Percentiles rank a stretch among this genome's conserved stretches.
phyloP scores from a whole-genome alignment of 2,888 invertebrate species.

The Lasioglossum pauxillum region DNA sequence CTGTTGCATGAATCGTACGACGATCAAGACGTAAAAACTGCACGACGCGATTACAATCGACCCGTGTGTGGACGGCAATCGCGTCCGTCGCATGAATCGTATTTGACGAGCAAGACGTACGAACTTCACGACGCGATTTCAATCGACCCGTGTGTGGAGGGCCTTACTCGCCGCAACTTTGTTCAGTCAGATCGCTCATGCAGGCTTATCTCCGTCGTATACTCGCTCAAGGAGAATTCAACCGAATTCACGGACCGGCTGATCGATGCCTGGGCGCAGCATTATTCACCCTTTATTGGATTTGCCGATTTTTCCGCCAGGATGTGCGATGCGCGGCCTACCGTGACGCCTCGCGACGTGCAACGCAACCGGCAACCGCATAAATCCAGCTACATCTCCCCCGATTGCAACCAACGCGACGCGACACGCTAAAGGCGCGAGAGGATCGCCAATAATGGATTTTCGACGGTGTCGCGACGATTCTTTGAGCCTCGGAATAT shows the following conservation, averaged over 20 bases:
- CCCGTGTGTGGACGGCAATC: too few relatives aligned
- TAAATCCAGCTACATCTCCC: slow-evolving; percentile 67
- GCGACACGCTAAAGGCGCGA: slow-evolving; percentile 30
- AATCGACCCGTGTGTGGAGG: too few relatives aligned
- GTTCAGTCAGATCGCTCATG: neutral
- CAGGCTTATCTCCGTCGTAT: neutral
- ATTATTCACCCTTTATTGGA: slow-evolving; percentile 83
- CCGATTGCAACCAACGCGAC: slow-evolving; percentile 22
- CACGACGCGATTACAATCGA: too few relatives aligned
- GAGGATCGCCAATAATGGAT: slow-evolving; percentile 58
- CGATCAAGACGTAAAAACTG: too few relatives aligned
- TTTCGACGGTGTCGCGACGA: slow-evolving; percentile 35
- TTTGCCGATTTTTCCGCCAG: slow-evolving; percentile 78
- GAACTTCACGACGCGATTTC: too few relatives aligned
- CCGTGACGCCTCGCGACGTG: slow-evolving; percentile 56
- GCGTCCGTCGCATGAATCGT: too few relatives aligned
- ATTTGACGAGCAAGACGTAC: too few relatives aligned
- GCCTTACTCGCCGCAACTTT: neutral
- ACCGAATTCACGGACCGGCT: neutral
- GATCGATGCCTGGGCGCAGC: slow-evolving; percentile 53
- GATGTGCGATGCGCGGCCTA: slow-evolving; percentile 65
- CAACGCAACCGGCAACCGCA: slow-evolving; percentile 64
- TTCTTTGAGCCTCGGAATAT: neutral
- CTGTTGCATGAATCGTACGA: too few relatives aligned
- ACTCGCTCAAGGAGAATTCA: neutral